Evolutionary conservation across 2,888 invertebrate species (phyloP), one percentile per base, ranked within the genome.

Genomic region (Dione vanillae): DNA sequence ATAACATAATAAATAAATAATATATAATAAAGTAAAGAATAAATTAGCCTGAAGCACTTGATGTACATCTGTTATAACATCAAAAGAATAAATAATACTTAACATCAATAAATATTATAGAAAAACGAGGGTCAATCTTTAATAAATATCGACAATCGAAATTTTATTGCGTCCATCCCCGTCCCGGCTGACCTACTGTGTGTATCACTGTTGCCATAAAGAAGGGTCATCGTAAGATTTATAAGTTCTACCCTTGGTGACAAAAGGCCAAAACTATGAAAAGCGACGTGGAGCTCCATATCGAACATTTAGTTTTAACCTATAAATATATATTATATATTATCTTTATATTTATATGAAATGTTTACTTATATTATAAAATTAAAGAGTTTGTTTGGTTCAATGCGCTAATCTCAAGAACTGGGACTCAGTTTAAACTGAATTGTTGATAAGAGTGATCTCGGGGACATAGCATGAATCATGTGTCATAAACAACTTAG

Each of bases 141-240:
- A 83, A 83, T 82, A 84, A 83, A 83, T 83, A 85, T 85, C 77
- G 81, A 77, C 81, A 82, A 81, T 83, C 80, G 80, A 82, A 84
- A 78, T 85, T 85, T 85, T 85, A 87, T 86, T 85, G 83, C 82
- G 82, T 84, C 85, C 82, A 82, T 84, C 81, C 85, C 85, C 85
- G 83, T 81, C 84, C 84, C 85, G 85, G 81, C 84, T 89, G 86
- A 85, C 84, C 85, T 79, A 84, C 79, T 84, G 84, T 83, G 79
- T 82, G 82, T 82, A 84, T 84, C 83, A 83, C 74, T 77, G 75
- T 76, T 80, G 79, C 83, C 80, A 85, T 82, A 82, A 83, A 81
- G 83, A 85, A 86, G 88, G 88, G 88, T 87, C 88, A 87, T 85
- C 80, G 79, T 77, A 79, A 85, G 86, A 89, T 89, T 88, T 89